phyloP scores from a whole-genome alignment of 2,888 invertebrate genomes.

The Steinernema scapterisci region DNA sequence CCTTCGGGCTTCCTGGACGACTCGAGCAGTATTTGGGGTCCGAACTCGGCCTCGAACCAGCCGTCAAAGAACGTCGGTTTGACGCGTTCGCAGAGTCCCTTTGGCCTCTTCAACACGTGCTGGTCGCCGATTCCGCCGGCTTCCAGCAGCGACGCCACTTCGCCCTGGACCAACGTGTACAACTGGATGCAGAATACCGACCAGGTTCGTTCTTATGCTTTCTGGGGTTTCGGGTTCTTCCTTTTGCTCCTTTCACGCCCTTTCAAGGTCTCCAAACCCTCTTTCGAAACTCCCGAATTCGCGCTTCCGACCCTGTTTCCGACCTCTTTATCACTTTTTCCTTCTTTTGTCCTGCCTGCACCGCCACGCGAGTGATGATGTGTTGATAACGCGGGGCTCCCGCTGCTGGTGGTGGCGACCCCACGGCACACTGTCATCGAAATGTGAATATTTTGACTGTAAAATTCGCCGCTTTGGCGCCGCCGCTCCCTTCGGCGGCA shows the following conservation, averaged over 20 bases:
- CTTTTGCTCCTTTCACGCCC: too few relatives aligned
- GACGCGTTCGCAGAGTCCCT: neutral
- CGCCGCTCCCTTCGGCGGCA: neutral
- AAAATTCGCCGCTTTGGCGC: slow-evolving; percentile 31
- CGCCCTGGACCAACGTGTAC: slow-evolving; percentile 39
- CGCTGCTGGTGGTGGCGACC: neutral
- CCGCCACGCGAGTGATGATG: slow-evolving; percentile 13
- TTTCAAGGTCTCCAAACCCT: neutral
- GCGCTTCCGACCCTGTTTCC: neutral
- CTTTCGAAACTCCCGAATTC: too few relatives aligned
- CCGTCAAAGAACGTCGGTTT: neutral
- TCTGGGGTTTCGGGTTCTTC: neutral
- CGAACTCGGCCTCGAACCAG: neutral
- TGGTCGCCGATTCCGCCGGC: slow-evolving; percentile 32
- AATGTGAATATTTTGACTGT: slow-evolving; percentile 33
- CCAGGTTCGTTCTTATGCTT: slow-evolving; percentile 26
- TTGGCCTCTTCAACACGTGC: slow-evolving; percentile 25
- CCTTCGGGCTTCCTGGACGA: slow-evolving; percentile 9
- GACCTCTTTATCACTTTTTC: slow-evolving; percentile 16
- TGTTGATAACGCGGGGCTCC: neutral
- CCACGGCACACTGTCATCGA: slow-evolving; percentile 35
- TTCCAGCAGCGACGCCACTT: neutral
- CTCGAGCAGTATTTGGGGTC: neutral
- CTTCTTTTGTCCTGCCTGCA: slow-evolving; percentile 25
- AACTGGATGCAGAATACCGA: slow-evolving; percentile 40